These are phyloP conservation scores for Pseudomugil tenellus DNA, from an alignment of 2,797 vertebrate species.

Conservation along the genomic window DNA sequence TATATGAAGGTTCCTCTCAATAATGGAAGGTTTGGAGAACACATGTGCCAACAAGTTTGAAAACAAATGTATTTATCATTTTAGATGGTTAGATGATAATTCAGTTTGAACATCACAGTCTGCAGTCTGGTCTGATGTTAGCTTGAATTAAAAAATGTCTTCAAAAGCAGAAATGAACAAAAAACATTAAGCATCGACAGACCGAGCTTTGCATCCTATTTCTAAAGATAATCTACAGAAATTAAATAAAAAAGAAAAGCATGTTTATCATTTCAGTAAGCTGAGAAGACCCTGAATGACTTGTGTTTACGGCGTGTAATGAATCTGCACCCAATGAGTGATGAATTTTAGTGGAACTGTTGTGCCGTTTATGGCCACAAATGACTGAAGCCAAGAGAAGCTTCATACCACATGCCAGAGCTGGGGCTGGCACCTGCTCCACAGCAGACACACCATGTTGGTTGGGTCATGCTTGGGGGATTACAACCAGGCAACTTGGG, in stretches of 20 bases:
- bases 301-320: conserved; percentile 23
- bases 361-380: conserved; percentile 58
- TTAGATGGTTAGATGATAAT: conserved; percentile 16
- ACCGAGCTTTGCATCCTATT: not conserved
- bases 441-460: conserved; percentile 51
- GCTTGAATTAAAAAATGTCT: conserved; percentile 17
- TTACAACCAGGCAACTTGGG: conserved; percentile 71
- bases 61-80: conserved; percentile 24
- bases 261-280: not conserved
- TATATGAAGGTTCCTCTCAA: conserved; percentile 65
- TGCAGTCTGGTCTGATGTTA: not conserved
- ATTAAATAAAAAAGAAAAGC: not conserved
- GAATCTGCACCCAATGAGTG: conserved; percentile 39
- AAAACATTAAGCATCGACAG: not conserved
- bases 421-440: conserved; percentile 68
- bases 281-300: not conserved
- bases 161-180: conserved; percentile 12
- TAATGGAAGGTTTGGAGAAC: conserved; percentile 33
- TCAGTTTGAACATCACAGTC: not conserved
- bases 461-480: conserved; percentile 73
- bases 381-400: conserved; percentile 69
- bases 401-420: conserved; percentile 64
- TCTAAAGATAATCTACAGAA: not conserved
- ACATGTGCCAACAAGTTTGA: conserved; percentile 31
- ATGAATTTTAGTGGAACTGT: conserved; percentile 49